These are phyloP conservation scores for Arge pagana DNA, from an alignment of 2,888 invertebrate species.

Conservation along the genomic window DNA sequence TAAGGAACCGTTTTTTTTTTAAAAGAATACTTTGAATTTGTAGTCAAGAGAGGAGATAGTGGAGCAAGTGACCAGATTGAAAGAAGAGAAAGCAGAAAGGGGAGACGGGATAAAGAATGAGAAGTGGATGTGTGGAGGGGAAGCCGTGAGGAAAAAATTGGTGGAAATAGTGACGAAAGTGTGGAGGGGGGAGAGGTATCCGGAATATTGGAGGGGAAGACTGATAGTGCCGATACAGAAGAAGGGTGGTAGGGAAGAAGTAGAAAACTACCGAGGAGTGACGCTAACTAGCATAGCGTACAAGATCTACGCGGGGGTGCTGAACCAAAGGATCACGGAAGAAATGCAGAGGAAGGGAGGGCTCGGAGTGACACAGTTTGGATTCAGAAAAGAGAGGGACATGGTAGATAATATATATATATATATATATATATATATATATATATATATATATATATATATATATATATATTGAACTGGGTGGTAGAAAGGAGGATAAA, in stretches of 20 bases:
- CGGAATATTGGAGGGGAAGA: slow-evolving; percentile 17
- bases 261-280: slow-evolving; percentile 24
- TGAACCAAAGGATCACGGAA: slow-evolving; percentile 11
- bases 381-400: slow-evolving; percentile 22
- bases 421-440: no score
- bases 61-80: neutral
- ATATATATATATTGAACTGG: no score
- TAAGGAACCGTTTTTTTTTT: no score
- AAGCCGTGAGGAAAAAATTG: neutral
- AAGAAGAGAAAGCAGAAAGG: neutral
- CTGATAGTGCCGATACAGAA: slow-evolving; percentile 14
- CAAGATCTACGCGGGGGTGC: slow-evolving; percentile 20
- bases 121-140: neutral
- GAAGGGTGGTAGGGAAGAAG: slow-evolving; percentile 5
- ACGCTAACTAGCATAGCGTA: slow-evolving; percentile 16
- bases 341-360: no score
- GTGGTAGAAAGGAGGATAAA: slow-evolving; percentile 15
- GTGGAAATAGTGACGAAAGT: neutral
- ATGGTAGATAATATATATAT: slow-evolving; percentile 26
- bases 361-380: slow-evolving; percentile 20
- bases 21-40: no score
- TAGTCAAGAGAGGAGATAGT: neutral
- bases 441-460: no score
- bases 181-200: slow-evolving; percentile 15
- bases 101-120: slow-evolving; percentile 3